Evolutionary conservation across 2,797 vertebrate genomes (phyloP), one percentile per base, ranked within the genome.

Genomic region (Sebastes wilsoni): DNA sequence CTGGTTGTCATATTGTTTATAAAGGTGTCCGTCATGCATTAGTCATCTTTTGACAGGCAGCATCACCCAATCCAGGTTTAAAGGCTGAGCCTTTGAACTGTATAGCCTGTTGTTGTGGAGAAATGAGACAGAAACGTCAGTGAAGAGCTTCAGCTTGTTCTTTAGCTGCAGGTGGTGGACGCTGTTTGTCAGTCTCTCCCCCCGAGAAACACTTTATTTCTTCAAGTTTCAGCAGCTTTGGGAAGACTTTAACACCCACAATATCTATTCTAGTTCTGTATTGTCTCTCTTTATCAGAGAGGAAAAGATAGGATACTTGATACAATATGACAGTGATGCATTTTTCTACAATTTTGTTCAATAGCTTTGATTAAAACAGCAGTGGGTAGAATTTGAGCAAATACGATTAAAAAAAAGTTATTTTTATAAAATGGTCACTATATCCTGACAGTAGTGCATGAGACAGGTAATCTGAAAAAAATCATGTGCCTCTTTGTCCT

Each of bases 31-130:
- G 20, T 87, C 87, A 83, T 76, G 79, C 83, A 89, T 88, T 80
- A 80, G 71, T 91, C 79, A 87, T 88, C 78, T 67, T 88, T 36
- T 93, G 91, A 90, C 93, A 92, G 80, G 58, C 60, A 12, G 71
- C 49, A 89, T 88, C 78, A 87, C 73, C 81, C 80, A 87, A 71
- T 89, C 77, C 71, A 66, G 66, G 75, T 72, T 87, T 28, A 87
- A 79, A 88, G 82, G 36, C 28, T 0, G 6, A 58, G 54, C 77
- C 88, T 93, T 93, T 92, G 81, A 93, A 91, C 86, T 88, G 55
- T 69, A 82, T 32, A 80, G 74, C 72, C 75, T 83, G 72, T 84
- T 90, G 79, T 88, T 85, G 67, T 79, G 83, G 70, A 72, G 67
- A 64, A 71, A 72, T 72, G 77, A 89, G 82, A 70, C 72, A 72